A percentile compares a stretch with the other conserved stretches of the same genome.
These are phyloP conservation scores for Acanthiza pusilla DNA, from an alignment of 2,797 vertebrate genomes.

Conservation along the genomic window DNA sequence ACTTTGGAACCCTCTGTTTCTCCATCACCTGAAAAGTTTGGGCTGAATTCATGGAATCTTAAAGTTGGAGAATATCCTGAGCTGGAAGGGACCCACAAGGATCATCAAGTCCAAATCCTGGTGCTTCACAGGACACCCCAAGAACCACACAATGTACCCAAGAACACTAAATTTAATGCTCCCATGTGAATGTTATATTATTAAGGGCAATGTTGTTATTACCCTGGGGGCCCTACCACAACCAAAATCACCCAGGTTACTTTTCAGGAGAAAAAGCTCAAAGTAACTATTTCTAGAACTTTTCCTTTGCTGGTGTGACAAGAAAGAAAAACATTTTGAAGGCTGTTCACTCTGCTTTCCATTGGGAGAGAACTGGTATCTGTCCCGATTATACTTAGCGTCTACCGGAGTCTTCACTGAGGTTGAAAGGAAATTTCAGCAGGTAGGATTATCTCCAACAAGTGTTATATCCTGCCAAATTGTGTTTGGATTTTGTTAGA, in stretches of 20 bases:
- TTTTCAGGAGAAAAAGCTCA: not conserved
- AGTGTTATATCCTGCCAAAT: constrained; percentile 52
- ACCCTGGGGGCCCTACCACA: not conserved
- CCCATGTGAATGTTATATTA: not conserved
- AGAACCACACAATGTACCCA: too few relatives aligned
- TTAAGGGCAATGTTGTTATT: not conserved
- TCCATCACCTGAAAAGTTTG: not conserved
- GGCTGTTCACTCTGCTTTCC: not conserved
- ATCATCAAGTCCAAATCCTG: fast-evolving
- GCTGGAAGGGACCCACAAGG: not conserved
- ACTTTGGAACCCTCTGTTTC: not conserved
- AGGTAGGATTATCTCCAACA: constrained; percentile 56
- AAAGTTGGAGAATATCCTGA: not conserved
- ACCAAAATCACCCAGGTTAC: not conserved
- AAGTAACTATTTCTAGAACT: not conserved
- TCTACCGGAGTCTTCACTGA: constrained; percentile 38
- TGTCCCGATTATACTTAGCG: constrained; percentile 34
- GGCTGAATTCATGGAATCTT: not conserved
- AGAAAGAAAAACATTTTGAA: not conserved
- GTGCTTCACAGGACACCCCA: not conserved
- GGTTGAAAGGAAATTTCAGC: constrained; percentile 60
- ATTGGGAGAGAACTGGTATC: constrained; percentile 4
- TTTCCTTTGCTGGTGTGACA: not conserved
- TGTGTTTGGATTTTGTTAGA: constrained; percentile 49
- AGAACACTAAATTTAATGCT: not conserved